These are phyloP conservation scores for Sciurus vulgaris DNA, from an alignment of 2,797 vertebrate genomes.

Conservation along the genomic window DNA sequence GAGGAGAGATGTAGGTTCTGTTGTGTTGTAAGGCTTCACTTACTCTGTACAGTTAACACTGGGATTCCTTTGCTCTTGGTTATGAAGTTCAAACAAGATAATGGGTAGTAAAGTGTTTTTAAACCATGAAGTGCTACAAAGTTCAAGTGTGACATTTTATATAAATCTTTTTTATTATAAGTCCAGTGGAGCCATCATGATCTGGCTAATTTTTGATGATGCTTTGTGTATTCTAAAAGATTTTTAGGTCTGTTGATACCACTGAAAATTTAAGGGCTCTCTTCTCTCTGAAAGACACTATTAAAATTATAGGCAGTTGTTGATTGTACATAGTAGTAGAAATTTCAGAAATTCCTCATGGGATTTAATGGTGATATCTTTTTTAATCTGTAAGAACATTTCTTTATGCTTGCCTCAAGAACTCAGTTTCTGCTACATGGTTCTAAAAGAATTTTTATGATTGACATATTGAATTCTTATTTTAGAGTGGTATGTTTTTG, in stretches of 20 bases:
- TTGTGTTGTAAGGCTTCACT: conserved; percentile 31
- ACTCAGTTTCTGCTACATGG: conserved; percentile 40
- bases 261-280: background rate
- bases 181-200: background rate
- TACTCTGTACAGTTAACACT: conserved; percentile 26
- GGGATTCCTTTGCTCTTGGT: conserved; percentile 32
- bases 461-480: conserved; percentile 19
- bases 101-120: conserved; percentile 37
- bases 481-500: conserved; percentile 2
- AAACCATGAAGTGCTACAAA: conserved; percentile 1
- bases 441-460: conserved; percentile 60
- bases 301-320: conserved; percentile 33
- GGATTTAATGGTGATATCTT: background rate
- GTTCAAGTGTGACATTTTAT: background rate
- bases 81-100: background rate
- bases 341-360: conserved; percentile 18
- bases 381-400: conserved; percentile 33
- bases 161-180: conserved; percentile 35
- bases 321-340: background rate
- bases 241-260: background rate
- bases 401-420: conserved; percentile 33
- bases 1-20: background rate
- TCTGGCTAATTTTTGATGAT: conserved; percentile 11
- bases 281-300: conserved; percentile 20
- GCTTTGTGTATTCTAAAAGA: conserved; percentile 28